phyloP scores from a whole-genome alignment of 2,888 invertebrate species.

The Holacanthella duospinosa region DNA sequence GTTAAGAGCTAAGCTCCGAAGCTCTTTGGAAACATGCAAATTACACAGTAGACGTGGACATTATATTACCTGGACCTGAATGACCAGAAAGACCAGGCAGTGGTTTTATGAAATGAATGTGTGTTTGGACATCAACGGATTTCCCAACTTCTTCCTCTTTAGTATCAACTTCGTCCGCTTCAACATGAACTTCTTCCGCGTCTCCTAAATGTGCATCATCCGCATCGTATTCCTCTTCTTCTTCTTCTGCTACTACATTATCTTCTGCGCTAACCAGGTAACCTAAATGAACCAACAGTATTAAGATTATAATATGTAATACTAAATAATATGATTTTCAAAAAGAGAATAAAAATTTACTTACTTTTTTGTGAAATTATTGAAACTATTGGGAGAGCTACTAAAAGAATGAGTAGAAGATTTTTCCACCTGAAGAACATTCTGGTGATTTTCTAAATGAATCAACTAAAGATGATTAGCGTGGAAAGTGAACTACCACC shows the following conservation, averaged over 20 bases:
- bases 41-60: not conserved
- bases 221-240: constrained; percentile 50
- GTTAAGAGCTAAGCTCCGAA: no score
- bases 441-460: constrained; percentile 6
- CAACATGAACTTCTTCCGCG: constrained; percentile 38
- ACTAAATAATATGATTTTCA: not conserved
- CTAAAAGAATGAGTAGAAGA: constrained; percentile 29
- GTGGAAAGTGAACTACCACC: not conserved
- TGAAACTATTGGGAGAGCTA: constrained; percentile 35
- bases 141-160: constrained; percentile 50
- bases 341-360: not conserved
- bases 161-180: constrained; percentile 50
- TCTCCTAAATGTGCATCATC: constrained; percentile 38
- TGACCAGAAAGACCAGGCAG: constrained; percentile 33
- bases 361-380: constrained; percentile 32
- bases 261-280: constrained; percentile 41
- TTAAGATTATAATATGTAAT: constrained; percentile 7
- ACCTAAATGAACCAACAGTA: constrained; percentile 17
- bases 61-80: constrained; percentile 31
- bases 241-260: no score
- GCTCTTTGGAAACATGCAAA: not conserved
- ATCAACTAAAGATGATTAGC: not conserved
- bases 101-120: constrained; percentile 78
- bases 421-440: constrained; percentile 25
- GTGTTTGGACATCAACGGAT: constrained; percentile 84